Base-by-base conservation (phyloP, 2,113 vertebrate species). In the Odocoileus virginianus region DNA sequence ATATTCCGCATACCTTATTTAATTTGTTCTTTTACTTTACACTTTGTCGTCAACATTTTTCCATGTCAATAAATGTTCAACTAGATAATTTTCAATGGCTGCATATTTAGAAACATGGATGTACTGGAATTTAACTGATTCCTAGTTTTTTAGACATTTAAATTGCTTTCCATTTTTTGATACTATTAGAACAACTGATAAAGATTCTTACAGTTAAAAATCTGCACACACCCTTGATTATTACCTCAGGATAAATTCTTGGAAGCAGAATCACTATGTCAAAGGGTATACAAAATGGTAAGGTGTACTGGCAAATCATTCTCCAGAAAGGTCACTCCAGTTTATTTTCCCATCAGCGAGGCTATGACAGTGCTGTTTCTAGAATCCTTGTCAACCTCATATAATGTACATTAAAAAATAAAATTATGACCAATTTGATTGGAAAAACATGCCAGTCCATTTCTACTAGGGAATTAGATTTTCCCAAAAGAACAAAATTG, bases 81-180 rank as follows among this genome's bases (percentile, higher is more conserved):
- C 23, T 61, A 92, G 30, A 54, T 83, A 50, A 84, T 79, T 95
- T 94, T 92, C 78, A 92, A 91, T 36, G 74, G 61, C 4, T 89
- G 60, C 13, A 89, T 87, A 78, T 36, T 94, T 40, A 89, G 55
- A 67, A 71, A 86, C 25, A 95, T 23, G 47, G 60, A 79, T 58
- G 8, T 58, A 76, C 14, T 45, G 57, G 60, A 95, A 91, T 93
- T 89, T 87, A 94, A 97, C 3, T 86, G 30, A 89, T 64, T 84
- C 23, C 3, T 93, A 85, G 45, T 96, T 21, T 95, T 97, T 90
- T 36, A 86, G 58, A 71, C 43, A 93, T 81, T 97, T 97, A 88
- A 89, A 86, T 82, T 87, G 5, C 76, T 92, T 92, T 74, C 64
- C 36, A 82, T 45, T 91, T 93, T 96, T 76, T 87, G n/a, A 54